Base-by-base conservation (phyloP, 2,888 invertebrate species). In the Rhingia campestris region DNA sequence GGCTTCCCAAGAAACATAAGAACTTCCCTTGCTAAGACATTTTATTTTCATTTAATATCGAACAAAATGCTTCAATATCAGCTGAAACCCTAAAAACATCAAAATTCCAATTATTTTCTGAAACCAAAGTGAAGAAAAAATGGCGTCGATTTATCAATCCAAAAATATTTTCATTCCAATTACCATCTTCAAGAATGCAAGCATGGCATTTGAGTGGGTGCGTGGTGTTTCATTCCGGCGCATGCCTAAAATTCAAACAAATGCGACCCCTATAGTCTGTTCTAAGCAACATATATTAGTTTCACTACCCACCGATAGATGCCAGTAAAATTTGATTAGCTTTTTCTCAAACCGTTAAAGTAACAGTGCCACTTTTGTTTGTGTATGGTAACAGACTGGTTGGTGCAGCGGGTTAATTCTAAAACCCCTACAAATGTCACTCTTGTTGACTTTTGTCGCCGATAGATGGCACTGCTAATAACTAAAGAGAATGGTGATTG, bases 131-230 rank as follows among this genome's bases (percentile, higher is more conserved):
- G 5, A 49, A 30, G 0, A 37, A 69, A 69, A 69, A 69, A 69
- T 69, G 69, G 69, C 69, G 69, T 37, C 69, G 6, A 67, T 58
- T 69, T 45, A 6, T 32, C 6, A 54, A 45, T 22, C 22, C 7
- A 54, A 54, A 54, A 67, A n/a, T 7, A 9, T 22, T 39, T 54
- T 39, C 22, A 22, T 22, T 14, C 12, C 59, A 12, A 35, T 45
- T 35, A 0, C 14, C 45, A n/a, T 14, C 37, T 22, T n/a, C 47
- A 22, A 12, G 54, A 32, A 35, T 43, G 10, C 41, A 32, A 4
- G n/a, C 0, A 12, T 41, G 33, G 3, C 7, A 41, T 41, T 41
- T 6, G 12, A 6, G 10, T 43, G 47, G 37, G 47, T 47, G 45
- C 0, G 47, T 37, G 22, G 6, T 30, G 12, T 53, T 54, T 56